phyloP scores from a whole-genome alignment of 2,113 vertebrate species.

The Cottus gobio region DNA sequence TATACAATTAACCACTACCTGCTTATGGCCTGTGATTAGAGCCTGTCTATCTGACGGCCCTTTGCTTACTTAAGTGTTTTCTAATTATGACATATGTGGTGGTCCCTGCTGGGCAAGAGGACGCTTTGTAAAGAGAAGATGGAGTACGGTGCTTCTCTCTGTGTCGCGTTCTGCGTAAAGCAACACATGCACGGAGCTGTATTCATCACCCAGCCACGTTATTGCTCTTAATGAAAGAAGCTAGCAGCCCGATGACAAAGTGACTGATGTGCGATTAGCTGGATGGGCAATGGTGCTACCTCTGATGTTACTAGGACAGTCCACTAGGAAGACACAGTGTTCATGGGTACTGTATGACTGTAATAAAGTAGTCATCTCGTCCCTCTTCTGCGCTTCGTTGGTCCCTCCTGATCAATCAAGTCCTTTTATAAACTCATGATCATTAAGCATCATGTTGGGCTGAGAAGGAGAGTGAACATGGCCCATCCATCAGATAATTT shows the following conservation, averaged over 20 bases:
- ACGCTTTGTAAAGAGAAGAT: slow-evolving; percentile 93
- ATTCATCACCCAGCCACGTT: slow-evolving; percentile 92
- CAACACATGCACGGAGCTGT: slow-evolving; percentile 75
- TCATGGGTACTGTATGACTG: slow-evolving; percentile 74
- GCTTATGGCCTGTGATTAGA: slow-evolving; percentile 84
- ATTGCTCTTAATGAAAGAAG: slow-evolving; percentile 94
- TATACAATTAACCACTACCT: slow-evolving; percentile 88
- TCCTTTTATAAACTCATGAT: slow-evolving; percentile 89
- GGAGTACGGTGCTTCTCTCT: slow-evolving; percentile 83
- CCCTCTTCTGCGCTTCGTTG: slow-evolving; percentile 79
- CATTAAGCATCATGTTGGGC: slow-evolving; percentile 84
- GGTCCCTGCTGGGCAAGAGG: slow-evolving; percentile 91
- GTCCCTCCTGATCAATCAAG: slow-evolving; percentile 86
- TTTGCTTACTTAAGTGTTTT: slow-evolving; percentile 96
- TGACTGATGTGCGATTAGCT: slow-evolving; percentile 92
- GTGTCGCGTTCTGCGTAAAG: slow-evolving; percentile 76
- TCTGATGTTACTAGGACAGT: slow-evolving; percentile 79
- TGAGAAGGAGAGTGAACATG: slow-evolving; percentile 71
- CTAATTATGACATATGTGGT: slow-evolving; percentile 96
- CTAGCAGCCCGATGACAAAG: slow-evolving; percentile 90
- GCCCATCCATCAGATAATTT: slow-evolving; percentile 81
- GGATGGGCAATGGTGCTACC: slow-evolving; percentile 80
- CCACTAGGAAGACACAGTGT: slow-evolving; percentile 64
- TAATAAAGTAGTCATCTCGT: slow-evolving; percentile 91
- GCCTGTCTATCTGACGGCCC: slow-evolving; percentile 80